phyloP scores from a whole-genome alignment of 1,140 invertebrate species.

The Drosophila arizonae region DNA sequence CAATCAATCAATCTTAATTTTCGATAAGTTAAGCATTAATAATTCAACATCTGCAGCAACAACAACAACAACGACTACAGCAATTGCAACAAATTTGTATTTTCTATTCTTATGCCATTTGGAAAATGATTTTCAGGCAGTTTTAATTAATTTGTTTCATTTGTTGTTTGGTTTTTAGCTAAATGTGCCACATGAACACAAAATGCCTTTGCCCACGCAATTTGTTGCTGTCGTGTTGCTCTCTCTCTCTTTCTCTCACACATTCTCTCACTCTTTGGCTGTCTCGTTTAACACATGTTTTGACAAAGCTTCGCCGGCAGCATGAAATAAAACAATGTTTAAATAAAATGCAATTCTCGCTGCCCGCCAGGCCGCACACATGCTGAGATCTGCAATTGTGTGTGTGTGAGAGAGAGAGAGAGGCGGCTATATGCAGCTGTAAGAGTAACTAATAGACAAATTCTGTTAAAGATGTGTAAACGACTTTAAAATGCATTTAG shows the following conservation, averaged over 20 bases:
- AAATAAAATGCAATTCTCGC: constrained; percentile 29
- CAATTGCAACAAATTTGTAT: constrained; percentile 30
- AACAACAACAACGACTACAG: constrained; percentile 8
- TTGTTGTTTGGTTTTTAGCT: constrained; percentile 28
- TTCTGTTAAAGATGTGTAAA: no score
- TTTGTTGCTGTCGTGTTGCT: constrained; percentile 13
- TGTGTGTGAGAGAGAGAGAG: not conserved
- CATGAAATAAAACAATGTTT: constrained; percentile 22
- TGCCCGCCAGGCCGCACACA: constrained; percentile 28
- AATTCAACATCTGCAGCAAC: constrained; percentile 49
- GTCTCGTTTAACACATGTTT: constrained; percentile 31
- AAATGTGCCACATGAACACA: constrained; percentile 40
- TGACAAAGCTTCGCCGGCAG: constrained; percentile 12
- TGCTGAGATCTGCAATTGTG: constrained; percentile 33
- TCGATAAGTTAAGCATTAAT: constrained; percentile 52
- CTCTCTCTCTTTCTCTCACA: no score
- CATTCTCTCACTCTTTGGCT: constrained; percentile 7
- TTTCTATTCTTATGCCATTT: constrained; percentile 48
- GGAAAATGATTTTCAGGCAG: constrained; percentile 48
- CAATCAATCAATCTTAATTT: constrained; percentile 75
- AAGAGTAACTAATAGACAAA: no score
- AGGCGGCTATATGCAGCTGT: constrained; percentile 1
- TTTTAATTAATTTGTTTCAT: constrained; percentile 78
- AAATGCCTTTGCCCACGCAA: constrained; percentile 3
- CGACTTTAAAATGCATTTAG: no score